phyloP scores from a whole-genome alignment of 2,797 vertebrate species.

The Lepus oiostolus region DNA sequence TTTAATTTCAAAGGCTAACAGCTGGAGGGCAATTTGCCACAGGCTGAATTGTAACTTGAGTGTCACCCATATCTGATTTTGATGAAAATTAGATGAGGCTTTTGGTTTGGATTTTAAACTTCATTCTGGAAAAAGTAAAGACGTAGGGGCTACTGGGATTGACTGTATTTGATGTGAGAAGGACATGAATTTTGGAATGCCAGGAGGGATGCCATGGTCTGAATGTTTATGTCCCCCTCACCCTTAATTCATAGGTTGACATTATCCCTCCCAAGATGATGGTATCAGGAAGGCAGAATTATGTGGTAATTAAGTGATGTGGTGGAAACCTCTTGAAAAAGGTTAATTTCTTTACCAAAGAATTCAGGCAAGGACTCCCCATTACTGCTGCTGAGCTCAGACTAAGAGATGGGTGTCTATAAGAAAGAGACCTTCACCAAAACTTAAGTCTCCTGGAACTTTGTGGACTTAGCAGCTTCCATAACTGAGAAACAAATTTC shows the following conservation, averaged over 20 bases:
- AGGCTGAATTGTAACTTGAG: not conserved
- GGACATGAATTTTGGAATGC: not conserved
- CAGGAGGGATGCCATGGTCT: not conserved
- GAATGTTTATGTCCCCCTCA: not conserved
- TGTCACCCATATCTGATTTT: not conserved
- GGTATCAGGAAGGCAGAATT: not conserved
- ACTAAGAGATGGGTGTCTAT: not conserved
- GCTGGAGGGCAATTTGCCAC: too few relatives aligned
- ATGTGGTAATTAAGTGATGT: not conserved
- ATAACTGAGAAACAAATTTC: too few relatives aligned
- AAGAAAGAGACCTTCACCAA: not conserved
- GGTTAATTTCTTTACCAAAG: not conserved
- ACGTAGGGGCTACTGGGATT: not conserved
- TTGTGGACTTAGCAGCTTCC: not conserved
- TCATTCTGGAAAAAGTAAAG: not conserved
- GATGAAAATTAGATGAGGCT: not conserved
- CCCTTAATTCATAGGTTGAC: not conserved
- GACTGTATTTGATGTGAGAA: not conserved
- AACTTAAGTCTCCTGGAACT: not conserved
- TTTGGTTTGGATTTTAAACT: not conserved
- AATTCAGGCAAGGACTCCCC: not conserved
- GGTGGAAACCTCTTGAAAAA: not conserved
- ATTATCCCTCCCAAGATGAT: not conserved
- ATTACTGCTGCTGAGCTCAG: not conserved
- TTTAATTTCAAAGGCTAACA: not conserved